Evolutionary conservation across 2,113 vertebrate genomes (phyloP).

Genomic region (Bos taurus): ARS-UCD2.0 NC_037348.1:46241001-46241500

Average conservation of each 20-base stretch:
- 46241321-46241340: not conserved
- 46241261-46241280: not conserved
- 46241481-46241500: constrained; percentile 6
- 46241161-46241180: not conserved
- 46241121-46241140: not conserved
- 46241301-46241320: not conserved
- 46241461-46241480: not conserved
- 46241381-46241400: not conserved
- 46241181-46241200: not conserved
- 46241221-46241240: not conserved
- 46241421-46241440: not conserved
- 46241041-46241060: not conserved
- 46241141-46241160: not conserved
- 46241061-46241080: not conserved
- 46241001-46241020: not conserved
- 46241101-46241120: not conserved
- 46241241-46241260: not conserved
- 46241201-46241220: not conserved
- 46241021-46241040: not conserved
- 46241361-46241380: not conserved
- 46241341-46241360: not conserved
- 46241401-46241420: not conserved
- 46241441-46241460: not conserved
- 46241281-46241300: not conserved
- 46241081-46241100: not conserved